Conservation (phyloP, 2,797 vertebrate genomes). For the Anomalospiza imberbis region DNA sequence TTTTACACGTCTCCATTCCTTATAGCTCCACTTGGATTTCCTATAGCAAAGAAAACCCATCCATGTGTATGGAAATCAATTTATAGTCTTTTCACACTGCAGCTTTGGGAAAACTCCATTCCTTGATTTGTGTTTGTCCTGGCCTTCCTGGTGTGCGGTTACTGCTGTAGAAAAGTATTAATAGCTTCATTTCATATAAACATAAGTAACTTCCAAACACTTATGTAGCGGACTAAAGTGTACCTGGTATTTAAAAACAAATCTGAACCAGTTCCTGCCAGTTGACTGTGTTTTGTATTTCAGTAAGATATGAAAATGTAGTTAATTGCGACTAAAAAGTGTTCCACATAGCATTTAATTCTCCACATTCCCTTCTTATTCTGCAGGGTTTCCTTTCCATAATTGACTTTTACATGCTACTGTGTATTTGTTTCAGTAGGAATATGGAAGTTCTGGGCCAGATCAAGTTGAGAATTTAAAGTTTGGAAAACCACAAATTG, state of each 20-base stretch:
- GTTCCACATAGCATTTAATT: conserved; percentile 67
- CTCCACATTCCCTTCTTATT: conserved; percentile 68
- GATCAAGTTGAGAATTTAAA: conserved; percentile 60
- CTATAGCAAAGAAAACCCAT: conserved; percentile 86
- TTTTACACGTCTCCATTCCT: conserved; percentile 97
- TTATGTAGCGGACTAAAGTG: conserved; percentile 75
- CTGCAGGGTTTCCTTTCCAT: conserved; percentile 65
- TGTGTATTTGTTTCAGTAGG: conserved; percentile 60
- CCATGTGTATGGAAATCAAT: conserved; percentile 82
- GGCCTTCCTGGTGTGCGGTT: conserved; percentile 90
- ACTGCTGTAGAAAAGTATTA: conserved; percentile 92
- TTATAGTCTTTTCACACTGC: conserved; percentile 86
- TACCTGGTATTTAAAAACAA: conserved; percentile 77
- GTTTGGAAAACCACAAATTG: conserved; percentile 48
- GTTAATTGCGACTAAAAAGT: conserved; percentile 71
- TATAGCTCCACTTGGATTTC: conserved; percentile 87
- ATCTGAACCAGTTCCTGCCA: conserved; percentile 77
- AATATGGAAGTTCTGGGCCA: conserved; percentile 60
- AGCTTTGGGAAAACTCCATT: conserved; percentile 88
- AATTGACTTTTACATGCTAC: conserved; percentile 59
- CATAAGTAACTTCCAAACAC: conserved; percentile 80
- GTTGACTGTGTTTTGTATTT: conserved; percentile 78
- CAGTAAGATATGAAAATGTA: conserved; percentile 73
- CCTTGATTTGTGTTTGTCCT: conserved; percentile 85
- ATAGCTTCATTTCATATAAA: conserved; percentile 87